Percentiles rank a stretch among this genome's conserved stretches.
phyloP scores from a whole-genome alignment of 2,888 invertebrate species.

The Diarsia brunnea region DNA sequence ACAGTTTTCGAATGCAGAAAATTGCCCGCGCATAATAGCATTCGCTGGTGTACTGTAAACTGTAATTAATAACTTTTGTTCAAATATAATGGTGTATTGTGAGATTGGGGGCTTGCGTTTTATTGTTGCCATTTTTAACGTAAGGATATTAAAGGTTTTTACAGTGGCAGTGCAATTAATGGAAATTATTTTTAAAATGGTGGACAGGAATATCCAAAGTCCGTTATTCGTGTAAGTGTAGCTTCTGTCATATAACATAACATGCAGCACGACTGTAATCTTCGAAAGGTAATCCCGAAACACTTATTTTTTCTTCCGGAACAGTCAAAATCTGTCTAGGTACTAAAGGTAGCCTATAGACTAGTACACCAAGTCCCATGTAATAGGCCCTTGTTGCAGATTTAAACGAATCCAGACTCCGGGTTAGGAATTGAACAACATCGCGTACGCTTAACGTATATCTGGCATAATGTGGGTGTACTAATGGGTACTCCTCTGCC shows the following conservation, averaged over 20 bases:
- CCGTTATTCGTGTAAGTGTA: no score
- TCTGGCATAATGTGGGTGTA: no score
- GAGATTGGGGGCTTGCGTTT: constrained; percentile 46
- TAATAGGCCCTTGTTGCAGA: neutral
- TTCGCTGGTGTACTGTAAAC: constrained; percentile 63
- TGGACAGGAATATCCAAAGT: neutral
- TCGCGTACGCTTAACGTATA: no score
- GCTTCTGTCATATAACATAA: neutral
- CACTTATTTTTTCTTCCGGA: neutral
- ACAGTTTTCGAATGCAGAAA: constrained; percentile 66
- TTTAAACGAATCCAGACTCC: neutral
- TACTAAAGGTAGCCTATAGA: no score
- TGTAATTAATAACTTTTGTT: constrained; percentile 74
- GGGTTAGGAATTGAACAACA: neutral
- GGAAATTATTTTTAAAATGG: neutral
- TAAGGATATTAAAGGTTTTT: neutral
- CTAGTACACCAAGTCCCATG: neutral
- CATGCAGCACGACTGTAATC: neutral
- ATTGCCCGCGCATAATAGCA: constrained; percentile 62
- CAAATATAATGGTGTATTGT: constrained; percentile 70
- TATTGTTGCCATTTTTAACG: constrained; percentile 41
- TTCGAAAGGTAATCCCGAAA: neutral
- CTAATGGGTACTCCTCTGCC: no score
- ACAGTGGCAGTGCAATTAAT: neutral
- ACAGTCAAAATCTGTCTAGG: neutral